Evolutionary conservation across 2,797 vertebrate genomes (phyloP).

Genomic region (Fratercula arctica): DNA sequence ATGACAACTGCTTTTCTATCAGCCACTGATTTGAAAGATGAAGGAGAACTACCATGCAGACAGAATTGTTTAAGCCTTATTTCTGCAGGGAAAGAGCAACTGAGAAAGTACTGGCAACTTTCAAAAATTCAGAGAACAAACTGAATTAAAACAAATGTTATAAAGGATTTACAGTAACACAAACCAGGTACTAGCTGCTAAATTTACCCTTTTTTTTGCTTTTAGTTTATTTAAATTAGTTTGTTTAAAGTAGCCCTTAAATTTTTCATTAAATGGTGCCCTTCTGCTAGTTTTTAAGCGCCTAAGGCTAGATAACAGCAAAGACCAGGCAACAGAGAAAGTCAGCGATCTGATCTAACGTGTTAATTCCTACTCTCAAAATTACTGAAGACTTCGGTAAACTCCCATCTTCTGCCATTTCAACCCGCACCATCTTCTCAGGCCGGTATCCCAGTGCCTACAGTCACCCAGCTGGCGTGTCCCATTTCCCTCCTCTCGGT

Average conservation of each 20-base stretch:
- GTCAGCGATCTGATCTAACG: not conserved
- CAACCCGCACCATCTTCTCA: not conserved
- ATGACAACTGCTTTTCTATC: not conserved
- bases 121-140: not conserved
- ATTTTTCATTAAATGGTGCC: not conserved
- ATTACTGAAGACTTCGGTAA: not conserved
- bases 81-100: not conserved
- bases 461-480: rapidly evolving
- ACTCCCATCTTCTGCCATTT: not conserved
- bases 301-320: not conserved
- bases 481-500: rapidly evolving
- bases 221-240: not conserved
- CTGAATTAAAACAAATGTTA: not conserved
- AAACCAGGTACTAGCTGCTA: not conserved
- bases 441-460: not conserved
- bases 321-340: not conserved
- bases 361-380: not conserved
- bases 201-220: rapidly evolving
- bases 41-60: not conserved
- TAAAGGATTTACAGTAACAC: not conserved
- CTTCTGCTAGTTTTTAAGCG: not conserved
- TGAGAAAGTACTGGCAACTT: not conserved
- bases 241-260: not conserved
- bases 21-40: not conserved
- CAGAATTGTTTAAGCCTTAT: not conserved